Evolutionary conservation across 2,888 invertebrate genomes (phyloP), one percentile per base, ranked within the genome.

Genomic region (Eudemis profundana): DNA sequence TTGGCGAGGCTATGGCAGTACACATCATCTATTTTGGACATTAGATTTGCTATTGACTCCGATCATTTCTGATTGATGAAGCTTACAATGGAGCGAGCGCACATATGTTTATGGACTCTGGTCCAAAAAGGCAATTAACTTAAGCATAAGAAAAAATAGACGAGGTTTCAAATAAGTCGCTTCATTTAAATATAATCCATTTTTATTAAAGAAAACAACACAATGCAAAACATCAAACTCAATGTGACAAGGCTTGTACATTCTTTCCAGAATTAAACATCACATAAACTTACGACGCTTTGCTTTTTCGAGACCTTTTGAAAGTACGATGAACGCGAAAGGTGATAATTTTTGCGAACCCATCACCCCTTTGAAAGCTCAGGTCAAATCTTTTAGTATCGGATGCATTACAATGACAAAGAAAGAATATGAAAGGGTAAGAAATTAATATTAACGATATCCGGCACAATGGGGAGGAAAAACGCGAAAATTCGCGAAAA

Each of bases 391-490:
- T 57, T 72, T 78, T 76, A 73, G 75, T 74, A 74, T 74, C 75
- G 72, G 75, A 56, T 56, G 78, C 78, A 91, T 91, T 91, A 87
- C 75, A 91, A 92, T 90, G 86, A 90, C 91, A 91, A 92, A 92
- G 90, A 56, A 29, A 76, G 87, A 87, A 87, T 88, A 89, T 87
- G 88, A 90, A 90, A 86, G 79, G 75, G 74, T 88, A 85, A 85
- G 90, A 92, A 88, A 92, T 91, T 90, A 92, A 92, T 91, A 92
- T 92, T 92, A 92, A 92, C 91, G 91, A 90, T 91, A 89, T 86
- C 79, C 79, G 78, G 77, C 72, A 86, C 88, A 88, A 91, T 89
- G 87, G 88, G 87, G 89, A 88, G 87, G 81, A 79, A 85, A 89
- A 88, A 88, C 85, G 80, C 77, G 78, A 82, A 85, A 85, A 90